Evolutionary conservation across 2,797 vertebrate genomes (phyloP).

Genomic region (Austrolebias charrua): DNA sequence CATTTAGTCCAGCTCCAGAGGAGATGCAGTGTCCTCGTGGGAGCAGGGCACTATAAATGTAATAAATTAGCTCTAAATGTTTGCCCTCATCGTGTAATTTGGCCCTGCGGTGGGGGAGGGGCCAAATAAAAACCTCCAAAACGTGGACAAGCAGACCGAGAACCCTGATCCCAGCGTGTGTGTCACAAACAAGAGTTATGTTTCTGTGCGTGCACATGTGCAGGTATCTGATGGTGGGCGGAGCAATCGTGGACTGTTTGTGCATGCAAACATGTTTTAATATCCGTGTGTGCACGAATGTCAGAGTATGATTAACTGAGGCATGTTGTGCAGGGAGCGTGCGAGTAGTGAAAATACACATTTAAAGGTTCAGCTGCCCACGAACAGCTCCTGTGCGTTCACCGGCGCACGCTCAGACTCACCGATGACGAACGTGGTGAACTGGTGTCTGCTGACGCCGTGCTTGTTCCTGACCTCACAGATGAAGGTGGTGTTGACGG

Average conservation of each 20-base stretch:
- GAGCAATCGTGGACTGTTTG: background rate
- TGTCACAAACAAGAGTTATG: slow-evolving; percentile 11
- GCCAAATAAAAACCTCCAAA: slow-evolving; percentile 35
- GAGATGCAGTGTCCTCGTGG: slow-evolving; percentile 24
- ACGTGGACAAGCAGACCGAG: slow-evolving; percentile 38
- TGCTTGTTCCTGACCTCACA: slow-evolving; percentile 85
- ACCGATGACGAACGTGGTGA: slow-evolving; percentile 83
- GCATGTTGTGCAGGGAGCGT: background rate
- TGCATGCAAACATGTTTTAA: background rate
- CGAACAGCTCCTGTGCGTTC: too few species aligned
- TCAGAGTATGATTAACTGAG: background rate
- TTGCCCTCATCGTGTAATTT: slow-evolving; percentile 42
- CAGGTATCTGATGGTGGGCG: too few species aligned
- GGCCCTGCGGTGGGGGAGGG: slow-evolving; percentile 53
- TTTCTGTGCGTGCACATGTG: background rate
- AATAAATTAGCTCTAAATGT: too few species aligned
- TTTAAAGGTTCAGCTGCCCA: too few species aligned
- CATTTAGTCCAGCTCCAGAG: slow-evolving; percentile 19
- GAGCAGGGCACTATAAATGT: too few species aligned
- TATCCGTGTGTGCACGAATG: background rate
- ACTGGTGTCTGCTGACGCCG: slow-evolving; percentile 76
- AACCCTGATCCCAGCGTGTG: slow-evolving; percentile 69
- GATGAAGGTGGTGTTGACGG: slow-evolving; percentile 87
- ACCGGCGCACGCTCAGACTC: slow-evolving; percentile 49
- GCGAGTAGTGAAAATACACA: too few species aligned